phyloP scores from a whole-genome alignment of 2,888 invertebrate species.

The Ischnus inquisitorius region DNA sequence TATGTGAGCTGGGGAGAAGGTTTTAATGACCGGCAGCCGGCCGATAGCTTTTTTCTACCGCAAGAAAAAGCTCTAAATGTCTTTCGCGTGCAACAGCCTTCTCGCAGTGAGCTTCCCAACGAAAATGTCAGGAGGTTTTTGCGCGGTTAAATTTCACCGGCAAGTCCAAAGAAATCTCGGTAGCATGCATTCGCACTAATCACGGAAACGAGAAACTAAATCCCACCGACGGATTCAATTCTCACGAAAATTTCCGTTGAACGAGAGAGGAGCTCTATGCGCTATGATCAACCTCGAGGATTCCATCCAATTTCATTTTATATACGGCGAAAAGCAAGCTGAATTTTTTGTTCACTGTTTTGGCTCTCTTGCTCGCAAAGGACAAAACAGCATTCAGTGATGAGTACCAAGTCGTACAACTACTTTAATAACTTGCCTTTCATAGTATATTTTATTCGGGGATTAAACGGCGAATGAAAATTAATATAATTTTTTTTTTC shows the following conservation, averaged over 20 bases:
- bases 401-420: not conserved
- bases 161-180: constrained; percentile 54
- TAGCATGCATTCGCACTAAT: constrained; percentile 56
- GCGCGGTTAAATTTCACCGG: constrained; percentile 43
- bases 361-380: not conserved
- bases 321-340: not conserved
- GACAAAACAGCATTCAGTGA: not conserved
- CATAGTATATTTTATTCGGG: not conserved
- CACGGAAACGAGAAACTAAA: constrained; percentile 54
- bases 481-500: not conserved
- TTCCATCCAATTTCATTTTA: not conserved
- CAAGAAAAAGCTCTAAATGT: constrained; percentile 33
- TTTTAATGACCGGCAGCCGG: constrained; percentile 35
- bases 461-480: not conserved
- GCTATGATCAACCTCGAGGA: not conserved
- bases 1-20: not conserved
- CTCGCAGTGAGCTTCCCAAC: constrained; percentile 41
- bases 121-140: constrained; percentile 36
- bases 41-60: constrained; percentile 30
- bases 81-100: constrained; percentile 52
- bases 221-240: constrained; percentile 52
- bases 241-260: constrained; percentile 38
- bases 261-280: not conserved
- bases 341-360: not conserved
- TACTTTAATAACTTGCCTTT: not conserved